Conservation (phyloP, 1,140 invertebrate genomes). For the Cataglyphis hispanica region DNA sequence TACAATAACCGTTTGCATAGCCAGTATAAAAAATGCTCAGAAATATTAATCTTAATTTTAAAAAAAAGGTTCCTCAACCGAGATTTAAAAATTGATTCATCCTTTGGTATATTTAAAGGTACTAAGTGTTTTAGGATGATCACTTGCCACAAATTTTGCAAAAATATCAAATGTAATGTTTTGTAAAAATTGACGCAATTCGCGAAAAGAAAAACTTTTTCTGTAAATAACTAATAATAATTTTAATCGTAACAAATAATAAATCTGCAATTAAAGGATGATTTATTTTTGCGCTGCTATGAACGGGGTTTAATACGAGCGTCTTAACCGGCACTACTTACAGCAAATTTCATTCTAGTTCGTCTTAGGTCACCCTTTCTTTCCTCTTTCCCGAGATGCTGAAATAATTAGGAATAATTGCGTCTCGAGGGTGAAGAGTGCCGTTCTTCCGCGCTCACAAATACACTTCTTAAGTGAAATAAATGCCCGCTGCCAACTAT, state of each 20-base stretch:
- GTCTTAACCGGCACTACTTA: constrained; percentile 45
- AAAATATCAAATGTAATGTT: not conserved
- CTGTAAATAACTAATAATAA: constrained; percentile 11
- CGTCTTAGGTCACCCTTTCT: constrained; percentile 38
- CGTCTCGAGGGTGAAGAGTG: constrained; percentile 70
- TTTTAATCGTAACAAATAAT: constrained; percentile 10
- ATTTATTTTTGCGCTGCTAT: constrained; percentile 19
- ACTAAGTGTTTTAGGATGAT: not conserved
- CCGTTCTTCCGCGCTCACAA: constrained; percentile 52
- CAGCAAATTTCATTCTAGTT: constrained; percentile 49
- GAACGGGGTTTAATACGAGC: constrained; percentile 27
- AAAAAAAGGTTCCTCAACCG: not conserved
- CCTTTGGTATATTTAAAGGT: not conserved
- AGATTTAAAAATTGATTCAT: not conserved
- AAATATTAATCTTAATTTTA: not conserved
- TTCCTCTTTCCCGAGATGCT: constrained; percentile 44
- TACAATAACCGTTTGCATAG: not conserved
- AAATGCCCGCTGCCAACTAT: constrained; percentile 63
- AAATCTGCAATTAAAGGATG: not conserved
- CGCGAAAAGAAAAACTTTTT: not conserved
- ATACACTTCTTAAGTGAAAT: constrained; percentile 68
- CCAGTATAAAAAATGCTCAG: not conserved
- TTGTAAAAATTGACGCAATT: too few species aligned
- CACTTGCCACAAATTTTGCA: not conserved
- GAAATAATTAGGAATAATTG: constrained; percentile 75